A percentile compares a stretch with the other conserved stretches of the same genome.
Conservation (phyloP, 2,797 vertebrate genomes). For the Xenops minutus region DNA sequence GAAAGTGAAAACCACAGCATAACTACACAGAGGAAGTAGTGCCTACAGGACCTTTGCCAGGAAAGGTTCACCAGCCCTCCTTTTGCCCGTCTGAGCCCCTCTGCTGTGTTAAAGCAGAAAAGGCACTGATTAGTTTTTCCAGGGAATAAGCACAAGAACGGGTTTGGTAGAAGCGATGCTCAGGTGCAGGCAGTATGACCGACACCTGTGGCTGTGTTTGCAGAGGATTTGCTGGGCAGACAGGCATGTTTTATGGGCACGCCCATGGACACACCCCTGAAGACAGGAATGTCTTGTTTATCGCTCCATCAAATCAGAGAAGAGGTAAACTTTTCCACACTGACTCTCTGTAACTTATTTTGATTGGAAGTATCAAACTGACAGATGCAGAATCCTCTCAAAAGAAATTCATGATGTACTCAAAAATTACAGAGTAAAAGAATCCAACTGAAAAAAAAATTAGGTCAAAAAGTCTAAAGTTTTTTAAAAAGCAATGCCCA, state of each 20-base stretch:
- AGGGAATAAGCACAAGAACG: not conserved
- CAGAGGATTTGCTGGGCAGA: not conserved
- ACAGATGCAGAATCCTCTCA: not conserved
- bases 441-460: not conserved
- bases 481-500: not conserved
- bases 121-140: not conserved
- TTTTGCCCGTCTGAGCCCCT: not conserved
- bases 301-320: not conserved
- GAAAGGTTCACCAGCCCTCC: not conserved
- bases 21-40: accelerated
- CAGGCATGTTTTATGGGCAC: not conserved
- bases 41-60: not conserved
- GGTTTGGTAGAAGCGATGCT: not conserved
- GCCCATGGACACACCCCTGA: not conserved
- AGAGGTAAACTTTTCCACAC: not conserved
- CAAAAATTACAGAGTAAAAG: not conserved
- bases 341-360: not conserved
- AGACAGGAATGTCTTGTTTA: not conserved
- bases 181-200: not conserved
- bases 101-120: not conserved
- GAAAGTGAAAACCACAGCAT: not conserved
- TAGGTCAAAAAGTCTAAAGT: not conserved
- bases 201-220: not conserved
- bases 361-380: not conserved
- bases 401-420: not conserved